Conservation (phyloP, 2,113 vertebrate species). For the Tor tambroides region DNA sequence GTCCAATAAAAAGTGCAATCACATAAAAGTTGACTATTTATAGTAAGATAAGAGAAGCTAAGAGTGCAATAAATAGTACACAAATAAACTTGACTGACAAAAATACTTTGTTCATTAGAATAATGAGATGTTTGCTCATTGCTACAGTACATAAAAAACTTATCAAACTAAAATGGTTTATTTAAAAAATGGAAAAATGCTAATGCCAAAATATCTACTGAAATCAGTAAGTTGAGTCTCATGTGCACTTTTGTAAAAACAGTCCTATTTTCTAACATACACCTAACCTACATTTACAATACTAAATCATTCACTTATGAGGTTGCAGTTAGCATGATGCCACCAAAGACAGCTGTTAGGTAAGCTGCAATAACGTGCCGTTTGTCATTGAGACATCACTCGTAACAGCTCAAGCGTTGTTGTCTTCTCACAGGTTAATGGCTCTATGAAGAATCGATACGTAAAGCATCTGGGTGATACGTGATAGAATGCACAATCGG, state of each 20-base stretch:
- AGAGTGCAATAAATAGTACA: not conserved
- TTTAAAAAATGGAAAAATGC: too few species aligned
- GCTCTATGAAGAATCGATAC: slow-evolving; percentile 25
- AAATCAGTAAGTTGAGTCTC: too few species aligned
- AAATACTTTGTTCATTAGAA: not conserved
- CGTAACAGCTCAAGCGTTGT: not conserved
- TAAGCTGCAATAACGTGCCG: slow-evolving; percentile 62
- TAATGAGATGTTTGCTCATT: not conserved
- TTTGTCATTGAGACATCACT: slow-evolving; percentile 58
- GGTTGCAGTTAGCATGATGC: not conserved
- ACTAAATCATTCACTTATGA: too few species aligned
- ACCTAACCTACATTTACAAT: too few species aligned
- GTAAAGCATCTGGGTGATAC: slow-evolving; percentile 31
- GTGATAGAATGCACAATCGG: slow-evolving; percentile 18
- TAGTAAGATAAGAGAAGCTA: not conserved
- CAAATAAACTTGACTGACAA: not conserved
- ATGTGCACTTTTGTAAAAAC: too few species aligned
- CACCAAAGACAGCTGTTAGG: not conserved
- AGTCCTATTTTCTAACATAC: too few species aligned
- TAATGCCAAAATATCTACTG: too few species aligned
- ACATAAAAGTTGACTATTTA: not conserved
- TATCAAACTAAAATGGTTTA: too few species aligned
- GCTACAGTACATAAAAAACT: too few species aligned
- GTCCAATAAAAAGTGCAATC: not conserved
- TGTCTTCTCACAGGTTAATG: slow-evolving; percentile 33